Evolutionary conservation across 2,797 vertebrate genomes (phyloP).

Genomic region (Toxotes lorentzi): DNA sequence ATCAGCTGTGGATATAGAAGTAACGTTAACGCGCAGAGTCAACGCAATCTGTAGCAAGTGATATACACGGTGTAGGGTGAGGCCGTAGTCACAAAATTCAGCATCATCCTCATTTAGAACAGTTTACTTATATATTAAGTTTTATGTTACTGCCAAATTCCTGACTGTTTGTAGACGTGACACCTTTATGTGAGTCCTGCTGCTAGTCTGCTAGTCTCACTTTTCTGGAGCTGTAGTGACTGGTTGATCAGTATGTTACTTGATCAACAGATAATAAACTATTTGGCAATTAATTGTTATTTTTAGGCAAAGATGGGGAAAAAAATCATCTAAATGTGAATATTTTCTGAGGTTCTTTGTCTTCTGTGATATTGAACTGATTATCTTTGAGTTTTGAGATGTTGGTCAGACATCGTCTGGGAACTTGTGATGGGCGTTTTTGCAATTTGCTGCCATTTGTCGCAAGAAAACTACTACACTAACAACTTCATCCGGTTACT

Average conservation of each 20-base stretch:
- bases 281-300: not conserved
- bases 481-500: conserved; percentile 15
- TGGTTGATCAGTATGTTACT: not conserved
- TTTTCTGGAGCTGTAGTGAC: not conserved
- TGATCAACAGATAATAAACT: not conserved
- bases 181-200: not conserved
- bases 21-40: not conserved
- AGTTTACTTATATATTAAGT: too few species aligned
- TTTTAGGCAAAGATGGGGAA: not conserved
- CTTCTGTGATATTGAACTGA: not conserved
- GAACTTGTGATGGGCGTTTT: not conserved
- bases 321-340: not conserved
- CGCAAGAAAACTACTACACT: too few species aligned
- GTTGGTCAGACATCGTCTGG: not conserved
- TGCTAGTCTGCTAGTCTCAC: not conserved
- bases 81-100: too few species aligned
- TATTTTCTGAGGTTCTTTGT: not conserved
- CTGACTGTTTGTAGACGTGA: not conserved
- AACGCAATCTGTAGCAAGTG: conserved; percentile 17
- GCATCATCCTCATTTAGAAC: too few species aligned
- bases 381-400: not conserved
- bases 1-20: not conserved
- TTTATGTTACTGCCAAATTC: not conserved
- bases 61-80: not conserved
- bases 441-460: not conserved